These are phyloP conservation scores for Thalassaphorura encarpata DNA, from an alignment of 1,140 invertebrate genomes.

Conservation along the genomic window DNA sequence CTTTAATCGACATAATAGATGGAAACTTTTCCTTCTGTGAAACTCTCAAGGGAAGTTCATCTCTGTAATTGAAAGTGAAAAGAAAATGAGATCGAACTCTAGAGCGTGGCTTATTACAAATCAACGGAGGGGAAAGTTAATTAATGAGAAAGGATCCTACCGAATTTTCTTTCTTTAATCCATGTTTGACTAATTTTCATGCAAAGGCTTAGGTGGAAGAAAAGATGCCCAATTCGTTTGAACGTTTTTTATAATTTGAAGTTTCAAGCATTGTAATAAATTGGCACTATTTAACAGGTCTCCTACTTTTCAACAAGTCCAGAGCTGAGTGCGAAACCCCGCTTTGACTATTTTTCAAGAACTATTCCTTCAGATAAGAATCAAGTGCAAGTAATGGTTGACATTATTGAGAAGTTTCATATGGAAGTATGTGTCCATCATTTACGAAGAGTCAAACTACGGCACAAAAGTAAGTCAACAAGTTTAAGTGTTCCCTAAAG, in stretches of 20 bases:
- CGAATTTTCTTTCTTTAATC: too few relatives aligned
- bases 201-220: neutral
- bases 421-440: conserved; percentile 91
- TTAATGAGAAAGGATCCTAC: too few relatives aligned
- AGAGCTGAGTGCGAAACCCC: conserved; percentile 85
- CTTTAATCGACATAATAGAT: too few relatives aligned
- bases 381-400: conserved; percentile 90
- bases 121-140: too few relatives aligned
- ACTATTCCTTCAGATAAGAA: conserved; percentile 92
- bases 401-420: conserved; percentile 73
- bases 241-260: neutral
- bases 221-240: neutral
- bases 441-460: conserved; percentile 95
- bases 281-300: conserved; percentile 52
- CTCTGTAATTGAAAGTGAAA: too few relatives aligned
- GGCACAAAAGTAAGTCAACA: conserved; percentile 70
- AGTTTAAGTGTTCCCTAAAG: too few relatives aligned
- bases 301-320: conserved; percentile 94
- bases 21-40: too few relatives aligned
- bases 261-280: neutral
- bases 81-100: too few relatives aligned
- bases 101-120: too few relatives aligned
- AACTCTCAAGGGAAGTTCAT: too few relatives aligned
- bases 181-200: neutral
- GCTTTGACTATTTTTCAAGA: conserved; percentile 88